Percentiles rank a stretch among this genome's conserved stretches.
These are phyloP conservation scores for Falco peregrinus DNA, from an alignment of 2,797 vertebrate genomes.

Conservation along the genomic window DNA sequence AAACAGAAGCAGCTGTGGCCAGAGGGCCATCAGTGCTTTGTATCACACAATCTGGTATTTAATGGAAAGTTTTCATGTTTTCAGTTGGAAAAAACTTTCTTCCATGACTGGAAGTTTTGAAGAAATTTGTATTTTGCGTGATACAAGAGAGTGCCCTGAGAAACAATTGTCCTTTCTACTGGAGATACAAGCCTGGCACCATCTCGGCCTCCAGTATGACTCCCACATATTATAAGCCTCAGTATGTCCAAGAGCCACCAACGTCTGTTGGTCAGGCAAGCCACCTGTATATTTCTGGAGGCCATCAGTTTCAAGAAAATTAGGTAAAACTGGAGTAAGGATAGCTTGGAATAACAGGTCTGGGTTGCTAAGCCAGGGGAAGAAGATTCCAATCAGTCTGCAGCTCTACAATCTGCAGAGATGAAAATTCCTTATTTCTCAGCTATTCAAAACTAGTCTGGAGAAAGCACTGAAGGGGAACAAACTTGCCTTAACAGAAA, in stretches of 20 bases:
- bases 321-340: background rate
- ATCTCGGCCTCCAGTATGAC: background rate
- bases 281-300: background rate
- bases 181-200: constrained; percentile 6
- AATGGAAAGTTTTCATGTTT: constrained; percentile 70
- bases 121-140: constrained; percentile 62
- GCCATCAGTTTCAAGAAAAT: background rate
- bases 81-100: constrained; percentile 65
- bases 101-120: constrained; percentile 65
- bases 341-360: background rate
- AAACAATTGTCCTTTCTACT: constrained; percentile 35
- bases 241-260: background rate
- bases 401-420: background rate
- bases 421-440: background rate
- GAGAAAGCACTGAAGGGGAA: background rate
- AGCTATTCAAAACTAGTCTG: background rate
- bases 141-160: constrained; percentile 48
- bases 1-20: constrained; percentile 82
- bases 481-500: background rate
- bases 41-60: constrained; percentile 74
- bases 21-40: constrained; percentile 60
- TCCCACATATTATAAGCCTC: background rate
- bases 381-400: background rate
- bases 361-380: background rate
- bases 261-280: background rate